Base-by-base conservation (phyloP, 2,113 vertebrate genomes). In the Hippotragus niger region DNA sequence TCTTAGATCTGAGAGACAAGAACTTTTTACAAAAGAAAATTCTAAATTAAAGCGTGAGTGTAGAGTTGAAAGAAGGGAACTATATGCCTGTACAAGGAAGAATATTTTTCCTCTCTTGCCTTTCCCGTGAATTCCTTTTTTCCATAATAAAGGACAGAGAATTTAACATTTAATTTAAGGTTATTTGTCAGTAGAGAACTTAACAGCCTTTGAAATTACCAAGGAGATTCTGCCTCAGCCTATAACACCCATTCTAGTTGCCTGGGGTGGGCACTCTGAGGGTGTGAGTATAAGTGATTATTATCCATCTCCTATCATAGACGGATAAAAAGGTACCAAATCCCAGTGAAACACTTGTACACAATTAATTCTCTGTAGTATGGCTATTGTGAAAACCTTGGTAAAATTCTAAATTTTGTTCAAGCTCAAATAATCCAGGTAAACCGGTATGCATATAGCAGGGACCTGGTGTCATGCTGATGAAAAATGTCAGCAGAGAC, bases 1-100 rank as follows among this genome's bases (percentile, higher is more conserved):
- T 55, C 19, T 88, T 67, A 78, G 47, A 57, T 27, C 25, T 86
- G 55, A 89, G 31, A 94, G 86, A 60, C 11, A 90, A 95, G 52
- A 76, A 16, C 2, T 50, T 74, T 53, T 64, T 62, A 27, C 25
- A 62, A 43, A 23, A 21, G 29, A 90, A 92, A 84, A 40, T 16
- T 60, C 15, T 53, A 57, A n/a, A 43, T 9, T n/a, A 91, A 92
- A 45, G 8, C 4, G 8, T n/a, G 16, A 58, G 10, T 15, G 9
- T 53, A 88, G 19, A 9, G 13, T 2, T 80, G 47, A 84, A 16
- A 45, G 29, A 45, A 60, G 43, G 31, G 17, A 91, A 40, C 4
- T 27, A 47, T 36, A 53, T 25, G 50, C 50, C 81, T 53, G 19
- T 83, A 78, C 60, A 82, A 40, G 19, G 45, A 60, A 47, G 60